These are phyloP conservation scores for Xestoiulus laeticollis DNA, from an alignment of 2,888 invertebrate species.

Conservation along the genomic window DNA sequence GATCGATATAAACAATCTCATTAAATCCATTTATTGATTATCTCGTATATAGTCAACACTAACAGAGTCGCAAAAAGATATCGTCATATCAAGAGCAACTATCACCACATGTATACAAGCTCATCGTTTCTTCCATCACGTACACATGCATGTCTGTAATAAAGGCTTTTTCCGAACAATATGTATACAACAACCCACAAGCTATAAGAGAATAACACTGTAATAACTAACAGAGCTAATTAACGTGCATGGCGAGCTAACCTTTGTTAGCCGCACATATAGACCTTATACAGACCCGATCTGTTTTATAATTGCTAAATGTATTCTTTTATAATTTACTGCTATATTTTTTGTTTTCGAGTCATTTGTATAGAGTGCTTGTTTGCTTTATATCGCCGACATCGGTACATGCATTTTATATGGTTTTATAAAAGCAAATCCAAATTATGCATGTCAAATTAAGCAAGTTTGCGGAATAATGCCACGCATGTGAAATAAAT, in stretches of 20 bases:
- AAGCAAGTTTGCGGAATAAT: neutral
- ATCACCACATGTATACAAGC: too few relatives aligned
- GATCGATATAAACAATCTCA: neutral
- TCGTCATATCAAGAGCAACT: neutral
- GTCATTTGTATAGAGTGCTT: neutral
- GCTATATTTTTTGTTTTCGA: neutral
- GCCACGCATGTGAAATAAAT: constrained; percentile 29
- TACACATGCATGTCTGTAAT: neutral
- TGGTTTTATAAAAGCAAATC: constrained; percentile 13
- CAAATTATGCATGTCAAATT: constrained; percentile 17
- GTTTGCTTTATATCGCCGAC: neutral
- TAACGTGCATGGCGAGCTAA: neutral
- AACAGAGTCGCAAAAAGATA: neutral
- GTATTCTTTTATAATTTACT: neutral
- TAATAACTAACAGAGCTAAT: neutral
- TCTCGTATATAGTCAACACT: neutral
- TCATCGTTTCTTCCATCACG: neutral
- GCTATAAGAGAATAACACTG: neutral
- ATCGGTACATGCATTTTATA: neutral
- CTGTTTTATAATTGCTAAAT: neutral
- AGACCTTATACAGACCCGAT: neutral
- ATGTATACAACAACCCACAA: neutral
- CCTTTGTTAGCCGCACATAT: neutral
- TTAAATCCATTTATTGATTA: constrained; percentile 8
- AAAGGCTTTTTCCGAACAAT: neutral